Conservation (phyloP, 1,140 invertebrate species). For the Gryon sp. region DNA sequence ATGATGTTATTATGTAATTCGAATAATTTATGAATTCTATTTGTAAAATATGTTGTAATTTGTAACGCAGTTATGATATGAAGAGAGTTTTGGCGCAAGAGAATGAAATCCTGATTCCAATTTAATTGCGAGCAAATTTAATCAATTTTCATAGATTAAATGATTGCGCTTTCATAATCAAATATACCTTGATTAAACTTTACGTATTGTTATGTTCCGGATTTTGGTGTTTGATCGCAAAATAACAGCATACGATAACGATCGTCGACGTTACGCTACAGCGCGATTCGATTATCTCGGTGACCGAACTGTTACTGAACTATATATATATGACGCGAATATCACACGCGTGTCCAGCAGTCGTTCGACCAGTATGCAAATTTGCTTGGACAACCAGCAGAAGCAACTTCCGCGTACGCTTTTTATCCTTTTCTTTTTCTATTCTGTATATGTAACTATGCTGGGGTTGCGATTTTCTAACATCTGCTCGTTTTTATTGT, state of each 20-base stretch:
- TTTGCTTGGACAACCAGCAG: conserved; percentile 13
- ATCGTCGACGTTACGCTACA: conserved; percentile 11
- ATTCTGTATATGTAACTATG: neutral
- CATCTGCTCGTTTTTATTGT: conserved; percentile 41
- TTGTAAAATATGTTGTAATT: conserved; percentile 32
- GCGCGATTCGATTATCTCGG: conserved; percentile 13
- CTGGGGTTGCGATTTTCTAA: conserved; percentile 28
- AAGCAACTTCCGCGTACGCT: conserved; percentile 21
- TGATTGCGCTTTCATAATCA: conserved; percentile 32
- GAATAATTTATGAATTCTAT: conserved; percentile 48
- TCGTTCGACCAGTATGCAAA: conserved; percentile 42
- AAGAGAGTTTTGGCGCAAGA: conserved; percentile 3
- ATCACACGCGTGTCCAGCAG: conserved; percentile 31
- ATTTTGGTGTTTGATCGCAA: conserved; percentile 44
- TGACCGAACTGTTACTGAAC: conserved; percentile 38
- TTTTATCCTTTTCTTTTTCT: conserved; percentile 23
- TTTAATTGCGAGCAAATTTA: conserved; percentile 49
- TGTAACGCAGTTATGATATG: conserved; percentile 23
- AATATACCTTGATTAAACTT: conserved; percentile 38
- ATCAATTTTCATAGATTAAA: conserved; percentile 46
- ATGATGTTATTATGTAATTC: neutral
- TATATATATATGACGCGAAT: neutral
- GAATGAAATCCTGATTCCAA: conserved; percentile 33
- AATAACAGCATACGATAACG: conserved; percentile 40
- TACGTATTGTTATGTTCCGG: conserved; percentile 25